phyloP scores from a whole-genome alignment of 2,797 vertebrate genomes.

The Mus caroli region DNA sequence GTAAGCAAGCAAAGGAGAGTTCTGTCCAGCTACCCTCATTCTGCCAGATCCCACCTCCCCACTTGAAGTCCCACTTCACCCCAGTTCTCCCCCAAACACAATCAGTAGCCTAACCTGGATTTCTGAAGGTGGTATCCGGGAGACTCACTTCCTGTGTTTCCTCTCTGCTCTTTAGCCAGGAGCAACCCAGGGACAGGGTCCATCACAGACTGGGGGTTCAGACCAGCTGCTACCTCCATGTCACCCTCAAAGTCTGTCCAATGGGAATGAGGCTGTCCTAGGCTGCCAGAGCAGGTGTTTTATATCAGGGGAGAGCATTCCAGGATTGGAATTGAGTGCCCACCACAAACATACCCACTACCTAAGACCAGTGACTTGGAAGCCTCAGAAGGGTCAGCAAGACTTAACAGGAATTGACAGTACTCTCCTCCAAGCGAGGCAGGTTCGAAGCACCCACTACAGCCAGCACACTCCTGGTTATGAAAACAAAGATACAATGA shows the following conservation, averaged over 20 bases:
- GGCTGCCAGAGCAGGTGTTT: background rate
- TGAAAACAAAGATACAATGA: background rate
- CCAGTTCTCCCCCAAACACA: background rate
- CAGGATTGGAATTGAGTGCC: background rate
- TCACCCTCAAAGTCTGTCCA: background rate
- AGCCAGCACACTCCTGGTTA: background rate
- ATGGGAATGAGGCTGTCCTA: background rate
- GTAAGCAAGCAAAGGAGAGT: background rate
- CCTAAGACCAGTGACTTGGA: background rate
- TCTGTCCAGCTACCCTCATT: background rate
- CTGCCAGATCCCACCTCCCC: background rate
- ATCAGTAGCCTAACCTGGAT: background rate
- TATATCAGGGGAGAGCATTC: background rate
- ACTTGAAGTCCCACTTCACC: background rate
- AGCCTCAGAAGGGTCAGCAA: background rate
- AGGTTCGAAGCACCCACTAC: background rate
- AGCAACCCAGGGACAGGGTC: background rate
- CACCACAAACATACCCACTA: constrained; percentile 16
- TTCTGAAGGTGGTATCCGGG: background rate
- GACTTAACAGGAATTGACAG: background rate
- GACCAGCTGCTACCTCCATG: background rate
- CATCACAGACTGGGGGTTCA: background rate
- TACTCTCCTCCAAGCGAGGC: background rate
- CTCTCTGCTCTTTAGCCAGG: background rate
- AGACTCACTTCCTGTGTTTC: background rate